phyloP scores from a whole-genome alignment of 2,797 vertebrate genomes.

The Triplophysa bombifrons region DNA sequence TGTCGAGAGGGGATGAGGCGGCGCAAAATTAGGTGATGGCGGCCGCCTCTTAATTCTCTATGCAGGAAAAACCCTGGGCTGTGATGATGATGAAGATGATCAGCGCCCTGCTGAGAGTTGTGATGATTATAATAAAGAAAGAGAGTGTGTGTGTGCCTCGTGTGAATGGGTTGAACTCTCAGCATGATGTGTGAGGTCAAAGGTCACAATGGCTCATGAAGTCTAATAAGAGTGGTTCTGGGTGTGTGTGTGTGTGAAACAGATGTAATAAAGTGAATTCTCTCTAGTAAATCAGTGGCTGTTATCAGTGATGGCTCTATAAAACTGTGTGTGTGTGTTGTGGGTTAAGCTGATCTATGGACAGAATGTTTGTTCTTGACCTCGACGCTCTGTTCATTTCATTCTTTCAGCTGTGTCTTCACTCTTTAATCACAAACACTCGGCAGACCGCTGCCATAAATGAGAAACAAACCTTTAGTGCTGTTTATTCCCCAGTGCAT shows the following conservation, averaged over 20 bases:
- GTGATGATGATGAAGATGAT: background rate
- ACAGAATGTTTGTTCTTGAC: conserved; percentile 23
- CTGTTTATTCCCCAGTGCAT: conserved; percentile 67
- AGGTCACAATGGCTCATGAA: conserved; percentile 2
- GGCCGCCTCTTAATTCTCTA: no score
- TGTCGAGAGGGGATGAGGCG: no score
- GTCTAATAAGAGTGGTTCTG: background rate
- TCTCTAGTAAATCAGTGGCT: conserved; percentile 37
- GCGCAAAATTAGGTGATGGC: no score
- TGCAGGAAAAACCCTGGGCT: background rate
- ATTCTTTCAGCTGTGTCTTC: conserved; percentile 21
- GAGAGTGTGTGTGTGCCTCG: background rate
- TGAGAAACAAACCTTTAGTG: conserved; percentile 58
- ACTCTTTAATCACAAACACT: conserved; percentile 44
- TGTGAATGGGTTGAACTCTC: conserved; percentile 4
- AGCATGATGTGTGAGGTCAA: background rate
- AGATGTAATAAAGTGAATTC: conserved; percentile 37
- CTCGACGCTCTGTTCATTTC: background rate
- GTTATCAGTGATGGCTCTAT: conserved; percentile 38
- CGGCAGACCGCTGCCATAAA: conserved; percentile 65
- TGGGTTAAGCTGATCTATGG: conserved; percentile 4
- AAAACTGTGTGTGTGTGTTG: conserved; percentile 2
- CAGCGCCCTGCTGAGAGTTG: no score
- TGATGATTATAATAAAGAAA: no score
- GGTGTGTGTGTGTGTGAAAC: conserved; percentile 4